These are phyloP conservation scores for Coracopsis vasa DNA, from an alignment of 2,113 vertebrate species.

Conservation along the genomic window DNA sequence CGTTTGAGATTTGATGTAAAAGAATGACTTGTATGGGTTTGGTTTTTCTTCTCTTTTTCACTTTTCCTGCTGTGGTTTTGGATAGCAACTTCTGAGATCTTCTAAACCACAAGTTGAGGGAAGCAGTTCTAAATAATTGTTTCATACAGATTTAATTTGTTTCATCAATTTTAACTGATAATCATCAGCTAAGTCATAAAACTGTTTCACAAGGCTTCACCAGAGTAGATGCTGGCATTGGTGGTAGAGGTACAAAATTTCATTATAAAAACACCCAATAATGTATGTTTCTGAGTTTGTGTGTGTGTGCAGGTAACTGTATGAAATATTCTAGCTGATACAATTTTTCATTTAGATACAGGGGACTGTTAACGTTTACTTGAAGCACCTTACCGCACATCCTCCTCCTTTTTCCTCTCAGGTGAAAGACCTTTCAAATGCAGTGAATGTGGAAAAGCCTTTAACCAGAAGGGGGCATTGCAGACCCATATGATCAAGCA, in stretches of 20 bases:
- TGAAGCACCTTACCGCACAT: background rate
- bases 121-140: background rate
- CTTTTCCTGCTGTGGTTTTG: background rate
- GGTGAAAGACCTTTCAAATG: slow-evolving; percentile 96
- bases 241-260: background rate
- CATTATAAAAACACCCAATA: background rate
- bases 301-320: background rate
- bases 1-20: background rate
- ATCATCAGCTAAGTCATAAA: background rate
- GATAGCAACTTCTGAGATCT: background rate
- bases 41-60: background rate
- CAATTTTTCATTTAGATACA: background rate
- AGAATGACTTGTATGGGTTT: accelerated
- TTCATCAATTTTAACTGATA: background rate
- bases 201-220: background rate
- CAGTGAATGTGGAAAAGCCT: slow-evolving; percentile 91
- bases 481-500: slow-evolving; percentile 98
- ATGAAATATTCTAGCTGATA: background rate
- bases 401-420: background rate
- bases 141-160: background rate
- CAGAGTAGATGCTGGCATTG: background rate
- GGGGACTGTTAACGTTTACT: background rate
- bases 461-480: slow-evolving; percentile 99
- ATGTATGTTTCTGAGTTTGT: background rate
- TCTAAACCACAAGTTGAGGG: background rate